Evolutionary conservation across 2,888 invertebrate species (phyloP).

Genomic region (Brachyopa scutellaris): DNA sequence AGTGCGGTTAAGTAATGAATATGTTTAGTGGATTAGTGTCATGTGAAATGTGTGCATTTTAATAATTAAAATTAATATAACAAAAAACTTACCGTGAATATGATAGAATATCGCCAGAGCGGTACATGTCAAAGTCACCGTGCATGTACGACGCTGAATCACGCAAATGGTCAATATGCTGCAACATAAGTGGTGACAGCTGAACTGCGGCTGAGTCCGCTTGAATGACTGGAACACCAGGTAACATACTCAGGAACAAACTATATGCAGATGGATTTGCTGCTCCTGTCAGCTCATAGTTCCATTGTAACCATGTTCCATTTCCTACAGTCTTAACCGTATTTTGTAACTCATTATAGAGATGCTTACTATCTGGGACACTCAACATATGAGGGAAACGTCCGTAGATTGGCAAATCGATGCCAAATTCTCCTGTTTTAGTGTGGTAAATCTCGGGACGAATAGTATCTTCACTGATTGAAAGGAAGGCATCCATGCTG

Average conservation of each 20-base stretch:
- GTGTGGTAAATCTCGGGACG: slow-evolving; percentile 77
- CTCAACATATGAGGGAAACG: slow-evolving; percentile 77
- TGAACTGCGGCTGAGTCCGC: slow-evolving; percentile 75
- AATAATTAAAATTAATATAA: not conserved
- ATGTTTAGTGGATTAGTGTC: not conserved
- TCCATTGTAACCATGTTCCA: slow-evolving; percentile 80
- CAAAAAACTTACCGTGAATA: slow-evolving; percentile 85
- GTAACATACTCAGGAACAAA: slow-evolving; percentile 89
- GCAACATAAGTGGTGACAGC: slow-evolving; percentile 73
- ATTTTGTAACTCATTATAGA: slow-evolving; percentile 76
- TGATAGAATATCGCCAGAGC: slow-evolving; percentile 84
- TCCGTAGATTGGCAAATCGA: slow-evolving; percentile 80
- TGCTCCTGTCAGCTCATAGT: slow-evolving; percentile 75
- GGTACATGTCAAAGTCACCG: slow-evolving; percentile 83
- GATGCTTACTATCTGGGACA: slow-evolving; percentile 74
- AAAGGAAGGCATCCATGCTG: slow-evolving; percentile 82
- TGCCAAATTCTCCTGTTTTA: slow-evolving; percentile 75
- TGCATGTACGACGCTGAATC: slow-evolving; percentile 85
- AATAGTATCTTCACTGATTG: slow-evolving; percentile 79
- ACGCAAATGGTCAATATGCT: slow-evolving; percentile 81
- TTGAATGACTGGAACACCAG: slow-evolving; percentile 88
- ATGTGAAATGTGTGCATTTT: not conserved
- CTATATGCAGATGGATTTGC: slow-evolving; percentile 82
- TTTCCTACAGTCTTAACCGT: slow-evolving; percentile 75
- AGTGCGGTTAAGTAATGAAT: slow-evolving; percentile 35